Evolutionary conservation across 2,113 vertebrate species (phyloP).

Genomic region (Chaenocephalus aceratus): DNA sequence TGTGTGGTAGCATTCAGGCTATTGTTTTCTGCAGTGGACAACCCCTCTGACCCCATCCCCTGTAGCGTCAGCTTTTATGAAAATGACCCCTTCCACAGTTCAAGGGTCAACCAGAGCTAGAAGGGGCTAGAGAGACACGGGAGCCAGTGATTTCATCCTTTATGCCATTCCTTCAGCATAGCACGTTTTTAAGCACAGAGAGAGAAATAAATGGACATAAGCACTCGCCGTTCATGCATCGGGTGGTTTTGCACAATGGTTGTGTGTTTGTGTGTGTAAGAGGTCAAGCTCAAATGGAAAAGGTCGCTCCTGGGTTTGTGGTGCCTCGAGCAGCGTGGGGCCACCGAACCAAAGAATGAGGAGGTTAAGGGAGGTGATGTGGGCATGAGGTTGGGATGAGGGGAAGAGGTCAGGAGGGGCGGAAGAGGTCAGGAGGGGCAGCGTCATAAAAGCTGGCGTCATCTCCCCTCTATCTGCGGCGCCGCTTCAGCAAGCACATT

Average conservation of each 20-base stretch:
- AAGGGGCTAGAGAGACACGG: conserved; percentile 12
- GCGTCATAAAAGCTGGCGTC: conserved; percentile 20
- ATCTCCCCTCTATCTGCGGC: conserved; percentile 26
- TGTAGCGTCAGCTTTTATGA: conserved; percentile 37
- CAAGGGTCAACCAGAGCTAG: conserved; percentile 46
- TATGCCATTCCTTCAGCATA: conserved; percentile 18
- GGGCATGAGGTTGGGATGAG: conserved; percentile 38
- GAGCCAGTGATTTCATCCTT: conserved; percentile 25
- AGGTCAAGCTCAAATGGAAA: conserved; percentile 46
- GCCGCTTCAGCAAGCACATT: conserved; percentile 39
- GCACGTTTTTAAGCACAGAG: not conserved
- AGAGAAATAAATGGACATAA: not conserved
- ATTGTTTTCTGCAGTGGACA: conserved; percentile 55
- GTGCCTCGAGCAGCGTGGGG: conserved; percentile 42
- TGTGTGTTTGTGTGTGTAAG: conserved; percentile 21
- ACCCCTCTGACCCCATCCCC: conserved; percentile 37
- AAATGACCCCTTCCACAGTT: conserved; percentile 41
- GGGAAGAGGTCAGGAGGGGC: conserved; percentile 20
- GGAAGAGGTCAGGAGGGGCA: conserved; percentile 26
- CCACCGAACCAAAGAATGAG: conserved; percentile 48
- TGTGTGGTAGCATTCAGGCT: conserved; percentile 55
- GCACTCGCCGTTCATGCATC: no score
- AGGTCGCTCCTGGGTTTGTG: conserved; percentile 48
- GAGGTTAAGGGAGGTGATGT: conserved; percentile 53
- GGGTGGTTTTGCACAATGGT: not conserved